Base-by-base conservation (phyloP, 2,113 vertebrate genomes). In the Vulpes vulpes region DNA sequence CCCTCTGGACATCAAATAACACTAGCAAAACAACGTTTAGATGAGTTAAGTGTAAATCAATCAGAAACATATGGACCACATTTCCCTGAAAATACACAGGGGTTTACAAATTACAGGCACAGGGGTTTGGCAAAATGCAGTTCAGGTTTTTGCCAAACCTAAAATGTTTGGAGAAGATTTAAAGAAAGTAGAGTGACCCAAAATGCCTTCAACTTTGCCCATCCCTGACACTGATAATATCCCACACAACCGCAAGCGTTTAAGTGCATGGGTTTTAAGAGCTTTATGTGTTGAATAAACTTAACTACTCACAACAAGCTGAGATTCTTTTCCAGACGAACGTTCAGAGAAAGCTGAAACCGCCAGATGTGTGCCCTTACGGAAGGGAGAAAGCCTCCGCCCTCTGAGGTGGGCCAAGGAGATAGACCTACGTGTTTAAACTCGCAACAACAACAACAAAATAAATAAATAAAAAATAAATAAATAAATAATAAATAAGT, bases 11-110 rank as follows among this genome's bases (percentile, higher is more conserved):
- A 97, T 96, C 97, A 98, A 98, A 97, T 98, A 97, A 96, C 93
- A 74, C 95, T 81, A 98, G 95, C 85, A 93, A 97, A 98, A 98
- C 97, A 98, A 97, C 57, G 32, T 91, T 98, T 94, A 94, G 97
- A 97, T 95, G 98, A 98, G 97, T 97, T 98, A 97, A 98, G 96
- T 98, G 91, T 96, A 98, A 98, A 98, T 98, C 97, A 98, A 96
- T 96, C 97, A 94, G 96, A 96, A 98, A 98, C 98, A 98, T 94
- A 97, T 98, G 98, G 97, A 81, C 93, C 94, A 57, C 89, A 97
- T 97, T 97, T 98, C 96, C 96, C 96, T 97, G 96, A 97, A 98
- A 98, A 98, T 97, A 98, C 97, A 96, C 98, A 97, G 89, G 96
- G 97, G 96, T 97, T 98, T 98, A 97, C 97, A 98, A 98, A 98